These are phyloP conservation scores for Otocyon megalotis DNA, from an alignment of 2,113 vertebrate genomes.

Conservation along the genomic window DNA sequence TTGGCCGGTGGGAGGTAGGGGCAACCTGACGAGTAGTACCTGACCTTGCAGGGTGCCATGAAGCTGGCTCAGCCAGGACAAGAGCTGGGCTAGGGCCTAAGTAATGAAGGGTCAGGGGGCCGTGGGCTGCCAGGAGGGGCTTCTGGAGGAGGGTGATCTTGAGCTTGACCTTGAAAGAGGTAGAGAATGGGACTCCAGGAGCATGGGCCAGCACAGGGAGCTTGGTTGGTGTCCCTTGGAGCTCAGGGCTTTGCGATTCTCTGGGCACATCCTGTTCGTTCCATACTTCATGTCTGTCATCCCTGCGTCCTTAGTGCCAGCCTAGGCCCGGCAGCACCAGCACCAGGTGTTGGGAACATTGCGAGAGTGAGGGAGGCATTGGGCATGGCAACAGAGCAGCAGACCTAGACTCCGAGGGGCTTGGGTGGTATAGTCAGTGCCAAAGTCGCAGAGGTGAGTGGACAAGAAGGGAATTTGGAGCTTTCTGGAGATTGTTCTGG, in stretches of 20 bases:
- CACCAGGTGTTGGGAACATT: background rate
- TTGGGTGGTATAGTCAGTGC: background rate
- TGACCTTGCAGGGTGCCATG: accelerated
- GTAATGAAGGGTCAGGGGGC: background rate
- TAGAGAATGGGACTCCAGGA: background rate
- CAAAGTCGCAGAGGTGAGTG: background rate
- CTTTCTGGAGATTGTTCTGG: background rate
- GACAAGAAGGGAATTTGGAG: background rate
- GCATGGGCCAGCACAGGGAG: too few species aligned
- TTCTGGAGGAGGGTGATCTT: background rate
- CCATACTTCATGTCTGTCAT: accelerated
- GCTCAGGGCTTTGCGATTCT: background rate
- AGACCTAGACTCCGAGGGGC: background rate
- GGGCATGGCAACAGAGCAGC: background rate
- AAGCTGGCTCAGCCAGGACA: background rate
- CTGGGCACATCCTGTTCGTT: background rate
- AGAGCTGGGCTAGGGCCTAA: background rate
- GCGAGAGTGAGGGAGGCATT: accelerated
- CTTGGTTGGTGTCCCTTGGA: background rate
- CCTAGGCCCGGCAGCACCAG: background rate
- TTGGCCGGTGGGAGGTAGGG: background rate
- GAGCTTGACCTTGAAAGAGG: background rate
- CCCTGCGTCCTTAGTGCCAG: background rate
- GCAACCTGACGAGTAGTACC: background rate
- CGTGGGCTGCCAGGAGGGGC: background rate